phyloP scores from a whole-genome alignment of 2,113 vertebrate genomes.

The Rutilus rutilus region DNA sequence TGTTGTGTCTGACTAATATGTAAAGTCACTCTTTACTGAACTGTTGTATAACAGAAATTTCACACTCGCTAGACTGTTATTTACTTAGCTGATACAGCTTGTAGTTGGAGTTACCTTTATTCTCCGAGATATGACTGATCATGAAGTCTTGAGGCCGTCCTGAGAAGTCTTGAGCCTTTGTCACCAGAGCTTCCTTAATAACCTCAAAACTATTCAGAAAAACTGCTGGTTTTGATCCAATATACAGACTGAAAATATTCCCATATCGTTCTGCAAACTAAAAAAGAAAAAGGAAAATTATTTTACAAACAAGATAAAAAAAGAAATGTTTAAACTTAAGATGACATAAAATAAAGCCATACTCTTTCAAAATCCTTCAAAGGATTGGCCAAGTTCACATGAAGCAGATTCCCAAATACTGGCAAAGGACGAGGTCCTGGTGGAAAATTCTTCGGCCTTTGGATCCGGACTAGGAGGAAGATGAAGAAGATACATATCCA shows the following conservation, averaged over 20 bases:
- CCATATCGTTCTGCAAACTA: constrained; percentile 71
- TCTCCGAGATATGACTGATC: constrained; percentile 35
- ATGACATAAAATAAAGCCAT: constrained; percentile 17
- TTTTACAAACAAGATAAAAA: neutral
- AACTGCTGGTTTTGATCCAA: constrained; percentile 65
- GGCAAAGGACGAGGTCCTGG: constrained; percentile 69
- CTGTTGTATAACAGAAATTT: neutral
- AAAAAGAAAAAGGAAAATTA: neutral
- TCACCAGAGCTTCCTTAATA: constrained; percentile 70
- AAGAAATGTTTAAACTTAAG: neutral
- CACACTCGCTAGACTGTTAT: neutral
- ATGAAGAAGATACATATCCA: constrained; percentile 60
- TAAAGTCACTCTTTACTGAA: neutral
- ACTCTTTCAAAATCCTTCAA: constrained; percentile 72
- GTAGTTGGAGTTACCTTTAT: constrained; percentile 52
- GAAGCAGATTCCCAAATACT: constrained; percentile 70
- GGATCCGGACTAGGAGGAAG: constrained; percentile 56
- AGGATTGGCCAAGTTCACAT: constrained; percentile 66
- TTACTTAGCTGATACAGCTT: neutral
- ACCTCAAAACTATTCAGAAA: constrained; percentile 64
- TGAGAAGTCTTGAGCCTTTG: constrained; percentile 65
- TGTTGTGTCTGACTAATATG: neutral
- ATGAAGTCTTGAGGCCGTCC: constrained; percentile 70
- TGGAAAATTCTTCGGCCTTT: constrained; percentile 74
- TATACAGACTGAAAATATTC: constrained; percentile 68